Evolutionary conservation across 2,113 vertebrate species (phyloP).

Genomic region (Phaethon lepturus): DNA sequence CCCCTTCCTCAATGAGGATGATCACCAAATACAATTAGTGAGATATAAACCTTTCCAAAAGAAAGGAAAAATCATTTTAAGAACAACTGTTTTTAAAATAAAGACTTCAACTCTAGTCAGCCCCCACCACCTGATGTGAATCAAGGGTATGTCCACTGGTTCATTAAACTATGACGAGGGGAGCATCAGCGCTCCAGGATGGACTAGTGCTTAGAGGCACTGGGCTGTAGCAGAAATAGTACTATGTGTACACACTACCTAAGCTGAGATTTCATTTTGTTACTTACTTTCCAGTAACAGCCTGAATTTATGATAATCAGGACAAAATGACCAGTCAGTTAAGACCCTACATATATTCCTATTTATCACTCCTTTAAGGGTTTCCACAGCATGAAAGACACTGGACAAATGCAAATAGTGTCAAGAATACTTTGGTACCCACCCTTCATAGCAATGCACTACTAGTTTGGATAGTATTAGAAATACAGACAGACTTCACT

Average conservation of each 20-base stretch:
- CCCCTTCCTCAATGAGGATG: accelerated
- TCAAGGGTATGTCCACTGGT: neutral
- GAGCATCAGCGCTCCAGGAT: accelerated
- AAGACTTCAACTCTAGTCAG: neutral
- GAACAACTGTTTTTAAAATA: neutral
- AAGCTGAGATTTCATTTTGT: neutral
- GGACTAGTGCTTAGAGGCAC: neutral
- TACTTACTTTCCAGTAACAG: neutral
- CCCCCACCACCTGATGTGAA: neutral
- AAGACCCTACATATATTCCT: neutral
- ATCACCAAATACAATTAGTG: neutral
- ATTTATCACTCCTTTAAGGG: neutral
- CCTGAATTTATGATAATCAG: neutral
- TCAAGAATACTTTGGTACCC: neutral
- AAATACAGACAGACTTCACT: neutral
- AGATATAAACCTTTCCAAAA: neutral
- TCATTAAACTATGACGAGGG: neutral
- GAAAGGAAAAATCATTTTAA: neutral
- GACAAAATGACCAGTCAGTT: neutral
- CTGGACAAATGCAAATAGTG: neutral
- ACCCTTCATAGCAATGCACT: neutral
- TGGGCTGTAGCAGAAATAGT: neutral
- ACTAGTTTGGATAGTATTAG: neutral
- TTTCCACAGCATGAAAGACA: neutral
- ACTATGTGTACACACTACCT: accelerated